Evolutionary conservation across 2,113 vertebrate genomes (phyloP), one percentile per base, ranked within the genome.

Genomic region (Bos javanicus): DNA sequence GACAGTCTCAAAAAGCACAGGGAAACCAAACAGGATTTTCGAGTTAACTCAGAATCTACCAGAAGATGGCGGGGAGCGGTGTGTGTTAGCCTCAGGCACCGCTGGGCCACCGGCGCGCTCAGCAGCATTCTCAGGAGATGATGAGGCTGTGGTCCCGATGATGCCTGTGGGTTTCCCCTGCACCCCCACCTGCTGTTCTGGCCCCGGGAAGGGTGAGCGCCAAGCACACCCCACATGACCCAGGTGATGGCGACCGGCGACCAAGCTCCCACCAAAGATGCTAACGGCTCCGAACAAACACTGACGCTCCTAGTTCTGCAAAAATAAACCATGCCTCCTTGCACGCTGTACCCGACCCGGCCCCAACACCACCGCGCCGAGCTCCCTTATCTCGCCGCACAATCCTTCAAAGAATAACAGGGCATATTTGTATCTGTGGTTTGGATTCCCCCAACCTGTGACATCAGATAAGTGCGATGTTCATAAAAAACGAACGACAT

Each of bases 371-470:
- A 0, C 48, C 57, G 16, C 33, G 5, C 62, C 30, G 5, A 6
- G 23, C 64, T 16, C 26, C 9, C 90, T 90, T 80, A 97, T 96
- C 97, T 92, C 7, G 0, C 26, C 1, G 33, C 62, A 43, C 36
- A 83, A 17, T 9, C 67, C 96, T 84, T 91, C 90, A 92, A 78
- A 95, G 85, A 74, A 67, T 30, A 94, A 86, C 85, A 86, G 17
- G 0, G 60, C 0, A 0, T 93, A 62, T 97, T 95, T 97, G 87
- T 93, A 93, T 91, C 91, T 98, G 97, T 83, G 98, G 97, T 97
- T 96, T 98, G 94, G 89, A 88, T 94, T 92, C 97, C 89, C 89
- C 67, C 93, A 97, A 76, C 93, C 97, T 91, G 97, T 83, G 94
- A 91, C 97, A 95, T 97, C 97, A 98, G 96, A 97, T 98, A 98